phyloP scores from a whole-genome alignment of 2,113 vertebrate species.

The Cairina moschata region DNA sequence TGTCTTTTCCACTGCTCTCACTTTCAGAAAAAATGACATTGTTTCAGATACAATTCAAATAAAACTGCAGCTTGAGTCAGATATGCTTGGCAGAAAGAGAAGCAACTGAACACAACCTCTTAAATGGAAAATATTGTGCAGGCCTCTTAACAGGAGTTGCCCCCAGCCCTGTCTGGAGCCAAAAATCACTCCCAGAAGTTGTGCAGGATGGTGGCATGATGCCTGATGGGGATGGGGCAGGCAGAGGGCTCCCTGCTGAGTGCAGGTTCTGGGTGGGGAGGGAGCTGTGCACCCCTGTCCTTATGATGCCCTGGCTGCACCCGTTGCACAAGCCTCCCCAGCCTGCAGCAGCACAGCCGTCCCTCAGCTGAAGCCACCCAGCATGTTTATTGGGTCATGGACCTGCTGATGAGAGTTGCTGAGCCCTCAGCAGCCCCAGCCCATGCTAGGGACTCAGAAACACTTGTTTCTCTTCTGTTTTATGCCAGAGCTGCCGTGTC shows the following conservation, averaged over 20 bases:
- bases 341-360: background rate
- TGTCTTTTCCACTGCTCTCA: background rate
- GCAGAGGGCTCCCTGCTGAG: rapidly evolving
- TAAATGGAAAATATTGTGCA: background rate
- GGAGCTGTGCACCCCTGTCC: background rate
- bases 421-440: background rate
- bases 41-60: background rate
- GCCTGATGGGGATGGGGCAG: background rate
- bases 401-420: background rate
- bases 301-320: rapidly evolving
- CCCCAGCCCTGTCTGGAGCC: background rate
- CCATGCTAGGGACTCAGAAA: background rate
- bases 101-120: background rate
- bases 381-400: background rate
- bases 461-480: background rate
- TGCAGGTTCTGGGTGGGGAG: background rate
- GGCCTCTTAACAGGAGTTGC: background rate
- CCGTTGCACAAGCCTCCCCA: background rate
- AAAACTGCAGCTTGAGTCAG: background rate
- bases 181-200: background rate
- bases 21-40: background rate
- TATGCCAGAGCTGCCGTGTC: background rate
- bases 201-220: rapidly evolving
- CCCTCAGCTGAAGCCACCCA: background rate
- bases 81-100: background rate